Evolutionary conservation across 2,113 vertebrate genomes (phyloP).

Genomic region (Heptranchias perlo): DNA sequence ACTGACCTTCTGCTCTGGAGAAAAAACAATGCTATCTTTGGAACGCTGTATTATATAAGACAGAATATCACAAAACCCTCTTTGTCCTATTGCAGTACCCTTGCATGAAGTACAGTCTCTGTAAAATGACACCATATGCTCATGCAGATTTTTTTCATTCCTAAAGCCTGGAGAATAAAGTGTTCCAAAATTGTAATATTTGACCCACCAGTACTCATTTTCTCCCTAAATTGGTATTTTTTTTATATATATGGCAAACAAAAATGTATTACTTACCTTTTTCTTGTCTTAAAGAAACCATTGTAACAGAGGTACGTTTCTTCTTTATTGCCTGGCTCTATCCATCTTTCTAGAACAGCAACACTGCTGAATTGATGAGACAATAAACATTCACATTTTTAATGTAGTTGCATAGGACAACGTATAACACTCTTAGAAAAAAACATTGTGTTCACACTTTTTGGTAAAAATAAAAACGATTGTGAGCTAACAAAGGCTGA

Average conservation of each 20-base stretch:
- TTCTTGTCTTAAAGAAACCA: neutral
- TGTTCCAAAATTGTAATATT: neutral
- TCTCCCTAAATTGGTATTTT: neutral
- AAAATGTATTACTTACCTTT: neutral
- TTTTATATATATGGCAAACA: neutral
- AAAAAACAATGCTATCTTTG: constrained; percentile 32
- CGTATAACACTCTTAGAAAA: neutral
- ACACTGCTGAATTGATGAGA: neutral
- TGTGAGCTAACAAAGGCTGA: neutral
- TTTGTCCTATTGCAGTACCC: neutral
- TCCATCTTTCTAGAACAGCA: neutral
- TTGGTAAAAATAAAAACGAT: neutral
- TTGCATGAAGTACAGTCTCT: neutral
- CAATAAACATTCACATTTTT: neutral
- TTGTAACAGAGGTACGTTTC: neutral
- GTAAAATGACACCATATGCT: constrained; percentile 1
- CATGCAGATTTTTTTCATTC: neutral
- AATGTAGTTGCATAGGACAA: neutral
- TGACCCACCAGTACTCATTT: too few relatives aligned
- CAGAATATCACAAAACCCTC: constrained; percentile 3
- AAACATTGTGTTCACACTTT: neutral
- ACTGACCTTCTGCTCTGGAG: neutral
- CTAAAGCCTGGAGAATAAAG: neutral
- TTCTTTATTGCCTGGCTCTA: neutral
- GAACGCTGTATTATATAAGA: neutral